Conservation (phyloP, 2,888 invertebrate species). For the Parochlus steinenii region DNA sequence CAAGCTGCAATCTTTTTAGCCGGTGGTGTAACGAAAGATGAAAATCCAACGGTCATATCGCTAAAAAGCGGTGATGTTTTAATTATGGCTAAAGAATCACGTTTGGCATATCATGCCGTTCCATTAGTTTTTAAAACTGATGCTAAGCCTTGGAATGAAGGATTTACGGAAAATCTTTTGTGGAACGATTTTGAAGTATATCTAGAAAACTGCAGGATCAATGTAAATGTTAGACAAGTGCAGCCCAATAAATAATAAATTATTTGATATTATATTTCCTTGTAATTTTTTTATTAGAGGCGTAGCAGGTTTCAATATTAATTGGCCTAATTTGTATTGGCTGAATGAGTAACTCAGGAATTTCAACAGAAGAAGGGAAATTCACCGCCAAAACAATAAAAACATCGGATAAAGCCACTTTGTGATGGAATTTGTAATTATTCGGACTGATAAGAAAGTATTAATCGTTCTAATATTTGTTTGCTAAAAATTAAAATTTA, state of each 20-base stretch:
- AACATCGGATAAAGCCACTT: too few species aligned
- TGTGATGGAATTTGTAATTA: too few species aligned
- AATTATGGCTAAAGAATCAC: constrained; percentile 71
- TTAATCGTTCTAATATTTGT: too few species aligned
- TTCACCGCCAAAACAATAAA: too few species aligned
- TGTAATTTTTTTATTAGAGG: too few species aligned
- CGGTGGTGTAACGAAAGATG: constrained; percentile 57
- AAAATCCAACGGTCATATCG: constrained; percentile 50
- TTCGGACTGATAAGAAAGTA: too few species aligned
- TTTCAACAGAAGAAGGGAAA: too few species aligned
- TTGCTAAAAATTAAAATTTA: too few species aligned
- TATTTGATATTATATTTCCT: too few species aligned
- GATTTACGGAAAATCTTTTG: constrained; percentile 24
- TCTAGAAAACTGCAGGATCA: constrained; percentile 61
- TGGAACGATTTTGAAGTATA: constrained; percentile 44
- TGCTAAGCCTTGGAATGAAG: constrained; percentile 33
- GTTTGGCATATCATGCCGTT: constrained; percentile 85
- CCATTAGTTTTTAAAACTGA: constrained; percentile 57
- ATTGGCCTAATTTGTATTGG: too few species aligned
- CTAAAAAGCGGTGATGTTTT: constrained; percentile 81
- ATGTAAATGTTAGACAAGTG: constrained; percentile 89
- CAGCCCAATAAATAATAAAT: constrained; percentile 9
- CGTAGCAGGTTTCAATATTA: too few species aligned
- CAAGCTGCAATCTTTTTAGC: constrained; percentile 87
- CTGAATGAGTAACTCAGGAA: too few species aligned